Base-by-base conservation (phyloP, 2,113 vertebrate genomes). In the Channa maculata region DNA sequence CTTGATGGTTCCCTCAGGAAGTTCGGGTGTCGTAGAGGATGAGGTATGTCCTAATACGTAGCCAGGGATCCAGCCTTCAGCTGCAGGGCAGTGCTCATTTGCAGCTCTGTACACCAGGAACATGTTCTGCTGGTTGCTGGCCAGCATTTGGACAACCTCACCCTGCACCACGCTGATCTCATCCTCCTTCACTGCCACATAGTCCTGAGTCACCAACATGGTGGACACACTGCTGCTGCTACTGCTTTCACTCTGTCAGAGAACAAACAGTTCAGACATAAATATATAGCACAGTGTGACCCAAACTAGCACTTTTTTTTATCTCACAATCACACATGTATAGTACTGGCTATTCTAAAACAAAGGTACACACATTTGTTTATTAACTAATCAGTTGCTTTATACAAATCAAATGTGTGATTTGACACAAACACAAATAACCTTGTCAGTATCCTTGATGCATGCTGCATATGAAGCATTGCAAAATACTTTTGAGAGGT, bases 41-140 rank as follows among this genome's bases (percentile, higher is more conserved):
- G 97, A 98, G 89, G 98, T 99, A 70, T 99, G 98, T 88, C 98
- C 98, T 93, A 99, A 94, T 88, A 99, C 97, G 8, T 96, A 97
- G 93, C 97, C 97, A 76, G 98, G 98, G 93, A 99, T 99, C 98
- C 98, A 99, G 95, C 98, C 98, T 94, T 99, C 98, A 14, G 98
- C 98, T 10, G 98, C 98, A 2, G 98, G 98, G 92, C 96, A 96
- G 90, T 98, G 96, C 92, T 99, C 96, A 53, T 96, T 99, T 93
- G 98, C 96, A 75, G 98, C 97, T 85, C 98, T 95, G 92, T 98
- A 98, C 93, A 99, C 98, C 95, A 99, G 94, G 91, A 99, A 99
- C 98, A 99, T 99, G 95, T 96, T 98, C 93, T 99, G 98, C 92
- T 99, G 98, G 92, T 99, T 99, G 94, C 97, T 98, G 95, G 98